phyloP scores from a whole-genome alignment of 2,797 vertebrate genomes.

The Gadopsis bispinosus region DNA sequence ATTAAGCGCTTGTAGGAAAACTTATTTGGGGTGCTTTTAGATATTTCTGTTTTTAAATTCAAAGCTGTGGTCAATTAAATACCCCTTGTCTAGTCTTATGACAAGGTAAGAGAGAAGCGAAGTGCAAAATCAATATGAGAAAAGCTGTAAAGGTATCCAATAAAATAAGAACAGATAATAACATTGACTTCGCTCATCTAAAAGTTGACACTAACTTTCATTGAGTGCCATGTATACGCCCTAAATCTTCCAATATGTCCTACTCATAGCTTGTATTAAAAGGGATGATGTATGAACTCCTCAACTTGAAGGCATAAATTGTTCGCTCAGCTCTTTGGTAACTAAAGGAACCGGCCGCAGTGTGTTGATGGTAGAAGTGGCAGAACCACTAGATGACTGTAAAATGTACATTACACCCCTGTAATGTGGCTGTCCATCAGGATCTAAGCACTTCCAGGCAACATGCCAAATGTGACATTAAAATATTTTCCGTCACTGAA shows the following conservation, averaged over 20 bases:
- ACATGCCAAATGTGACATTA: constrained; percentile 50
- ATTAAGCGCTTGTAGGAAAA: background rate
- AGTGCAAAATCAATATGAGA: constrained; percentile 24
- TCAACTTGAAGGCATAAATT: constrained; percentile 23
- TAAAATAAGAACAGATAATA: constrained; percentile 20
- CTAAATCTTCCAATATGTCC: constrained; percentile 25
- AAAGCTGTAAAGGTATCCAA: constrained; percentile 8
- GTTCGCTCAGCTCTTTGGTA: background rate
- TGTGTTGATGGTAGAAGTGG: constrained; percentile 22
- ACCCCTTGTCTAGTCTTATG: background rate
- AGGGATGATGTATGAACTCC: constrained; percentile 6
- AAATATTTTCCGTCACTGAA: constrained; percentile 31
- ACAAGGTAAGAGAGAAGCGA: background rate
- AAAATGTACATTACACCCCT: constrained; percentile 43
- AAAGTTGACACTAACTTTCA: constrained; percentile 39
- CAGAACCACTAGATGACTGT: constrained; percentile 31
- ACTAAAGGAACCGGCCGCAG: constrained; percentile 8
- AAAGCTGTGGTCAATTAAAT: constrained; percentile 10
- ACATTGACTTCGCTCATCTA: constrained; percentile 13
- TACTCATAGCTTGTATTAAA: constrained; percentile 23
- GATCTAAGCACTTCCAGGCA: constrained; percentile 45
- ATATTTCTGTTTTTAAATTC: background rate
- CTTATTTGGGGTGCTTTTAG: background rate
- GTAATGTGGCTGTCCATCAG: constrained; percentile 45
- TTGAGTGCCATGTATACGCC: constrained; percentile 16